Conservation (phyloP, 2,797 vertebrate species). For the Lithobates sylvaticus region DNA sequence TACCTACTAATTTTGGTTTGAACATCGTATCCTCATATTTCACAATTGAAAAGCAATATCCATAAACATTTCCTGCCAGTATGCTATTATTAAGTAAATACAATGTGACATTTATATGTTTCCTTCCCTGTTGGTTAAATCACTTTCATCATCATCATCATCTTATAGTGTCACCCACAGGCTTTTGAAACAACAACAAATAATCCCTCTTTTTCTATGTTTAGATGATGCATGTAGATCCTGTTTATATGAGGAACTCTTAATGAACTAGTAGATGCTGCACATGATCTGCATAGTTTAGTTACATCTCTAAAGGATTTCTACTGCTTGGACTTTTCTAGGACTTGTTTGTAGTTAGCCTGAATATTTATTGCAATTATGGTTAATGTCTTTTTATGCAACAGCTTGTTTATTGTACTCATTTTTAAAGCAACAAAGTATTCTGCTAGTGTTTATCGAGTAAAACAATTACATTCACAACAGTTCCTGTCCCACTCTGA, state of each 20-base stretch:
- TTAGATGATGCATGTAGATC: conserved; percentile 16
- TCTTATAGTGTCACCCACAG: neutral
- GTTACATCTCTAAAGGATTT: conserved; percentile 11
- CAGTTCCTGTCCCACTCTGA: too few species aligned
- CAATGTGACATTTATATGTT: neutral
- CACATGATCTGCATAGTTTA: neutral
- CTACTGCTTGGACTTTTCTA: neutral
- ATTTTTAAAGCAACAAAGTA: neutral
- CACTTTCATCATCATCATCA: neutral
- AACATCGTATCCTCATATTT: neutral
- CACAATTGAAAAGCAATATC: conserved; percentile 13
- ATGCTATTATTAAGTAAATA: conserved; percentile 19
- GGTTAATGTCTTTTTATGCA: neutral
- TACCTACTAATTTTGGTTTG: neutral
- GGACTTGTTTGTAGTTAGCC: neutral
- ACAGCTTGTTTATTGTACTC: neutral
- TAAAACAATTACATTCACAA: too few species aligned
- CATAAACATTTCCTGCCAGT: conserved; percentile 14
- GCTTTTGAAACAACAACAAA: conserved; percentile 2
- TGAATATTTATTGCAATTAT: neutral
- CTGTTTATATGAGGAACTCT: conserved; percentile 37
- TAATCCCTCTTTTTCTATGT: conserved; percentile 3
- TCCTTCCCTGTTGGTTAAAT: neutral
- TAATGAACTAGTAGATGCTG: neutral
- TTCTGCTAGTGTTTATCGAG: too few species aligned